phyloP scores from a whole-genome alignment of 2,113 vertebrate genomes.

The Corythoichthys haematopterus region DNA sequence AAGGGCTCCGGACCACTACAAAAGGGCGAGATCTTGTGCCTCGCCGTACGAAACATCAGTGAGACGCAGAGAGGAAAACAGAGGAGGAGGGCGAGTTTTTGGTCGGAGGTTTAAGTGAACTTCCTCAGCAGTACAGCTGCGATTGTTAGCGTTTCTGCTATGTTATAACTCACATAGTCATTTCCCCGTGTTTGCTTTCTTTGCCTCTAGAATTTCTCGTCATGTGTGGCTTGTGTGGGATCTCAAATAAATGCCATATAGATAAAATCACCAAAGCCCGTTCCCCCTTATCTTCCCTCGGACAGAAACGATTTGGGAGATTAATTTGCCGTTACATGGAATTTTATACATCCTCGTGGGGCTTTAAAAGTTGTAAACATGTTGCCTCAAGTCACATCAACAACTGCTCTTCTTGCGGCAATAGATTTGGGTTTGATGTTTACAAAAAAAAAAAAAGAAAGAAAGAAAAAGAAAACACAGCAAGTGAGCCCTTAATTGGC shows the following conservation, averaged over 20 bases:
- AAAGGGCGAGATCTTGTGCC: slow-evolving; percentile 44
- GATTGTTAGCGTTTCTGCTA: slow-evolving; percentile 40
- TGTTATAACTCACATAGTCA: slow-evolving; percentile 30
- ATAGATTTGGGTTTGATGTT: slow-evolving; percentile 16
- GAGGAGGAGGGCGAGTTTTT: slow-evolving; percentile 4
- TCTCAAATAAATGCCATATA: slow-evolving; percentile 37
- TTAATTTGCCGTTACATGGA: slow-evolving; percentile 32
- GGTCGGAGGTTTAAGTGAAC: slow-evolving; percentile 46
- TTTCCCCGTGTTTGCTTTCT: slow-evolving; percentile 40
- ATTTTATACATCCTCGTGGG: slow-evolving; percentile 31
- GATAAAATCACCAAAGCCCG: slow-evolving; percentile 41
- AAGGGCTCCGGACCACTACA: slow-evolving; percentile 51
- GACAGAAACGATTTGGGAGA: slow-evolving; percentile 32
- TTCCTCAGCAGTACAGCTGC: slow-evolving; percentile 50
- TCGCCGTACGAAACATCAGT: slow-evolving; percentile 52
- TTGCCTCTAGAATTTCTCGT: slow-evolving; percentile 45
- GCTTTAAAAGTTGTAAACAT: slow-evolving; percentile 45
- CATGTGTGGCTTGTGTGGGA: slow-evolving; percentile 35
- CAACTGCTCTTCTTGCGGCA: slow-evolving; percentile 6
- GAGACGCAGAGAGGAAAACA: slow-evolving; percentile 29
- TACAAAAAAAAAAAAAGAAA: slow-evolving; percentile 4
- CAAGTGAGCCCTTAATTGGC: not conserved
- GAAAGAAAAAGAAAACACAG: slow-evolving; percentile 7
- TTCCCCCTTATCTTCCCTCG: slow-evolving; percentile 19
- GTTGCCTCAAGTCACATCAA: slow-evolving; percentile 20